A percentile compares a stretch with the other conserved stretches of the same genome.
phyloP scores from a whole-genome alignment of 2,888 invertebrate genomes.

The Lasioglossum oenotherae region DNA sequence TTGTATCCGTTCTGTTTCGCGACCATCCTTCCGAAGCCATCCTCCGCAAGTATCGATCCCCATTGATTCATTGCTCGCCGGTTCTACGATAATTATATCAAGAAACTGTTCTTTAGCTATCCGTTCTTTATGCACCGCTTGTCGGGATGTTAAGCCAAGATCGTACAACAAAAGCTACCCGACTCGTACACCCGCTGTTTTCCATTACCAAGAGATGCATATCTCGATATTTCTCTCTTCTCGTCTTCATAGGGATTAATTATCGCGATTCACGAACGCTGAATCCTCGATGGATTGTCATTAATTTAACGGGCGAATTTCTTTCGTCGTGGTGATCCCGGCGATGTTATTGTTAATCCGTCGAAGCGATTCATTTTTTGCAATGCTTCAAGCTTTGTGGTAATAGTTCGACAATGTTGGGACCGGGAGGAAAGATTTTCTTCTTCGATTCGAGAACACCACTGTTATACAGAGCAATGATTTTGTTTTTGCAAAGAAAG shows the following conservation, averaged over 20 bases:
- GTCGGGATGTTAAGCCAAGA: neutral
- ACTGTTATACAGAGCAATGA: no score
- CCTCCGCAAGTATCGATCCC: conserved; percentile 27
- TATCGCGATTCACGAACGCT: conserved; percentile 21
- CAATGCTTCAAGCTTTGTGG: neutral
- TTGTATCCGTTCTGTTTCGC: neutral
- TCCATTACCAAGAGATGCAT: neutral
- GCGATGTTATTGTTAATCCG: conserved; percentile 17
- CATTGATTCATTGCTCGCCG: neutral
- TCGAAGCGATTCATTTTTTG: neutral
- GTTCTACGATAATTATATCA: conserved; percentile 36
- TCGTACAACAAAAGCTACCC: neutral
- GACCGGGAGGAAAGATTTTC: neutral
- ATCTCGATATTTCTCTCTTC: neutral
- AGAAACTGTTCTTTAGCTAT: conserved; percentile 54
- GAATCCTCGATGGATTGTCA: conserved; percentile 28
- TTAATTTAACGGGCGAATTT: conserved; percentile 41
- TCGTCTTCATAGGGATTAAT: conserved; percentile 56
- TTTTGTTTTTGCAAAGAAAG: no score
- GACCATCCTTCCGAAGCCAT: neutral
- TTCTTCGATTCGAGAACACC: no score
- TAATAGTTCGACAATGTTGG: neutral
- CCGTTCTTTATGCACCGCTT: neutral
- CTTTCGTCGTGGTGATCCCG: conserved; percentile 12
- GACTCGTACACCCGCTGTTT: neutral